phyloP scores from a whole-genome alignment of 2,888 invertebrate genomes.

The Imbricaverruca yamaguchii region DNA sequence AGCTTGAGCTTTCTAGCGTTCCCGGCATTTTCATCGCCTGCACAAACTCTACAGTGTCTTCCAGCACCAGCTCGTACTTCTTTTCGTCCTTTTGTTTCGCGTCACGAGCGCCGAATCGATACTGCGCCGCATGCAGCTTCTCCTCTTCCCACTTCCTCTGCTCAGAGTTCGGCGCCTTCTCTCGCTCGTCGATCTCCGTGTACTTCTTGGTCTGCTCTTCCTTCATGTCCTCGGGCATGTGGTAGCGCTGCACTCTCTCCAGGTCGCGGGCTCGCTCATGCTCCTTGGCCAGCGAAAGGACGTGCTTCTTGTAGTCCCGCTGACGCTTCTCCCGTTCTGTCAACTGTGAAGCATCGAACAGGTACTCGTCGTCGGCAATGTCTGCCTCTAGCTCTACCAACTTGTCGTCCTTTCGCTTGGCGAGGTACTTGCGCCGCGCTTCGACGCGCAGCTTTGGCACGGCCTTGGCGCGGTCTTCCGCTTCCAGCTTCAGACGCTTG shows the following conservation, averaged over 20 bases:
- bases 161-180: constrained; percentile 54
- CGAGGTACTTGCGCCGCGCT: constrained; percentile 86
- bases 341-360: constrained; percentile 79
- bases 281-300: constrained; percentile 83
- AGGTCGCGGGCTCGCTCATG: constrained; percentile 91
- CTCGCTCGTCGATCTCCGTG: constrained; percentile 76
- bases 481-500: constrained; percentile 78
- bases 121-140: constrained; percentile 84
- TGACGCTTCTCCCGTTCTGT: constrained; percentile 78
- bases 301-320: constrained; percentile 79
- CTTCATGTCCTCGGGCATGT: constrained; percentile 69
- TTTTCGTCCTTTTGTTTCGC: constrained; percentile 51
- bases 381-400: constrained; percentile 89
- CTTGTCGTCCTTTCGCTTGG: constrained; percentile 94
- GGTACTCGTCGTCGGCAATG: constrained; percentile 89
- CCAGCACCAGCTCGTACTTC: constrained; percentile 86
- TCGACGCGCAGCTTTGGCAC: constrained; percentile 81
- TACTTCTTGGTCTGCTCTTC: constrained; percentile 48
- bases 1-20: constrained; percentile 37
- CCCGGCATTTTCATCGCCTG: constrained; percentile 78
- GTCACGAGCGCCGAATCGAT: constrained; percentile 89
- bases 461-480: constrained; percentile 74
- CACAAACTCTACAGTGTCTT: constrained; percentile 97
- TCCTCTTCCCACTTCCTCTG: constrained; percentile 95
- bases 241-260: constrained; percentile 86